A percentile compares a stretch with the other conserved stretches of the same genome.
phyloP scores from a whole-genome alignment of 2,113 vertebrate genomes.

The Pelecanoides urinatrix region DNA sequence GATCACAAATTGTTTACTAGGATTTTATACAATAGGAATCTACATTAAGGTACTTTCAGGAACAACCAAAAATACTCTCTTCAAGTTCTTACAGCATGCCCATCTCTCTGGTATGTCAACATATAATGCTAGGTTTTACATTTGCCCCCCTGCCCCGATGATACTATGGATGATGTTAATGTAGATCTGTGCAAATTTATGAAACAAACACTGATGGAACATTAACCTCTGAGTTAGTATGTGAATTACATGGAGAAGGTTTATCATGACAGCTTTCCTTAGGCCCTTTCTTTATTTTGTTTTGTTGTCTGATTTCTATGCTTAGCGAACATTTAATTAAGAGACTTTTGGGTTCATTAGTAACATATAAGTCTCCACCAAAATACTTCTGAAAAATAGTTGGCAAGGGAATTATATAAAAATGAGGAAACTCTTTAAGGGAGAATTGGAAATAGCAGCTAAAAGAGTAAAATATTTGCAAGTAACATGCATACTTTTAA shows the following conservation, averaged over 20 bases:
- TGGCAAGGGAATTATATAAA: neutral
- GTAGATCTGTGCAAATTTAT: neutral
- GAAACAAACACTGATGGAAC: neutral
- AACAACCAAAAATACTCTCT: neutral
- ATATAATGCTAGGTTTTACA: neutral
- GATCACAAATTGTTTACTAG: neutral
- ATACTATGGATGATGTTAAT: neutral
- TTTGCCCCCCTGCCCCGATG: rapidly evolving
- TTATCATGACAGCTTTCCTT: neutral
- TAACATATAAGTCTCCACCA: neutral
- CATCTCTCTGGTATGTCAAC: neutral
- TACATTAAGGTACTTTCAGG: neutral
- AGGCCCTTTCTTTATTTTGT: neutral
- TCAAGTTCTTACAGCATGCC: neutral
- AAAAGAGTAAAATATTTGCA: neutral
- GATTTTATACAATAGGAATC: neutral
- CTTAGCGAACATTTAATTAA: neutral
- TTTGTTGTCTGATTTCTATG: neutral
- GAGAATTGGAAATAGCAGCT: neutral
- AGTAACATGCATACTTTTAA: neutral
- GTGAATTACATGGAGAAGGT: neutral
- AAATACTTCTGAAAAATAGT: neutral
- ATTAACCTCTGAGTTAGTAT: neutral
- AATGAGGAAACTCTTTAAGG: neutral
- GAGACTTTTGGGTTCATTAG: neutral